Percentiles rank a stretch among this genome's conserved stretches.
These are phyloP conservation scores for Dynastes hyllus DNA, from an alignment of 2,888 invertebrate genomes.

Conservation along the genomic window DNA sequence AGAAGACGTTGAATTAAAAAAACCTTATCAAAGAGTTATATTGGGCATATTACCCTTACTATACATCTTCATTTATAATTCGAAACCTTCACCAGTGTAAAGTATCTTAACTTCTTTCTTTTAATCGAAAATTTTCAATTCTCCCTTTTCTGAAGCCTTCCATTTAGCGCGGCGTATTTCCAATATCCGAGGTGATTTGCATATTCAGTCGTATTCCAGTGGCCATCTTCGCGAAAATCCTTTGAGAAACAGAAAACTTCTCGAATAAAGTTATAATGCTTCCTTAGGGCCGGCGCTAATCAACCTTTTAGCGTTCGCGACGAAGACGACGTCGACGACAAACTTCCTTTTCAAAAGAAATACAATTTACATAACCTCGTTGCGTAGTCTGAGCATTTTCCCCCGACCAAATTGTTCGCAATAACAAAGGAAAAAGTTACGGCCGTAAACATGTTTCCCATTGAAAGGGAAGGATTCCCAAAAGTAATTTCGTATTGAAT, in stretches of 20 bases:
- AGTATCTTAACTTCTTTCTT: neutral
- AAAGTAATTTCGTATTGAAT: neutral
- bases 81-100: neutral
- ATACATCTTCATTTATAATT: neutral
- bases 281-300: slow-evolving; percentile 8
- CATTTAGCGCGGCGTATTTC: neutral
- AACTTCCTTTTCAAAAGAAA: slow-evolving; percentile 27
- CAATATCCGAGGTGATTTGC: neutral
- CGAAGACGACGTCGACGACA: neutral
- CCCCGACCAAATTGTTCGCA: slow-evolving; percentile 5
- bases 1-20: no score
- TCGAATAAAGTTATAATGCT: slow-evolving; percentile 26
- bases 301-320: slow-evolving; percentile 3
- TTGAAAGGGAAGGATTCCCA: neutral
- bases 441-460: slow-evolving; percentile 6
- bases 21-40: no score
- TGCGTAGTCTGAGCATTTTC: neutral
- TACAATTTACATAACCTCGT: slow-evolving; percentile 25
- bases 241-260: slow-evolving; percentile 9
- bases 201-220: slow-evolving; percentile 1
- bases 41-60: no score
- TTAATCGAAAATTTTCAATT: slow-evolving; percentile 16
- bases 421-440: slow-evolving; percentile 18
- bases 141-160: neutral
- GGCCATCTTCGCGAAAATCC: slow-evolving; percentile 6